Evolutionary conservation across 2,113 vertebrate species (phyloP), one percentile per base, ranked within the genome.

Genomic region (Sylvilagus bachmani): DNA sequence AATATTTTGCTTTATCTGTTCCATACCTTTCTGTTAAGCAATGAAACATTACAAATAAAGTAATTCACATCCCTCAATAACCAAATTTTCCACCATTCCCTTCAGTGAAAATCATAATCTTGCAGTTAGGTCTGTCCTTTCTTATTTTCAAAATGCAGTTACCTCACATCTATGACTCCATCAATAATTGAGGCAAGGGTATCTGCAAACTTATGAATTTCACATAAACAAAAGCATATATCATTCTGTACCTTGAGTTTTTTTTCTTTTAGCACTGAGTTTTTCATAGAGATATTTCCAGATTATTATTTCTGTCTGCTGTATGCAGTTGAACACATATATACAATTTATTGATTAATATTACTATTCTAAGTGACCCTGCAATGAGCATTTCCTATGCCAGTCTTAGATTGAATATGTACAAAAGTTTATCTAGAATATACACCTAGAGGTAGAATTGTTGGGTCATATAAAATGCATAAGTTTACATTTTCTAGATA

Each of bases 1-100:
- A 87, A 75, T 33, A 81, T 85, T 86, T 94, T 29, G 29, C 61
- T n/a, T 21, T 67, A 78, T 33, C 7, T 89, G 8, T 93, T 51
- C 13, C 55, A 73, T 61, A 25, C 49, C 21, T 36, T 36, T 67
- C 38, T 25, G 86, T 75, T 44, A 80, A 75, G 53, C 58, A 93
- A 55, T 66, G 19, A 80, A 86, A 86, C 33, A 91, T 51, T 58
- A 49, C 27, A 80, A 4, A 86, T 69, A 27, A 3, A 36, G 10
- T 29, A 36, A 82, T 74, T 14, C 44, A 27, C 3, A 67, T 78
- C 33, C 19, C 29, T 91, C 36, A 64, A 33, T 78, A 75, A 75
- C 25, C 27, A 90, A 92, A 74, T 85, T 84, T 3, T 86, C 66
- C 55, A 16, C 3, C 19, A 82, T 25, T 27, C 74, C 88, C 17